Conservation (phyloP, 2,113 vertebrate genomes). For the Dromiciops gliroides region DNA sequence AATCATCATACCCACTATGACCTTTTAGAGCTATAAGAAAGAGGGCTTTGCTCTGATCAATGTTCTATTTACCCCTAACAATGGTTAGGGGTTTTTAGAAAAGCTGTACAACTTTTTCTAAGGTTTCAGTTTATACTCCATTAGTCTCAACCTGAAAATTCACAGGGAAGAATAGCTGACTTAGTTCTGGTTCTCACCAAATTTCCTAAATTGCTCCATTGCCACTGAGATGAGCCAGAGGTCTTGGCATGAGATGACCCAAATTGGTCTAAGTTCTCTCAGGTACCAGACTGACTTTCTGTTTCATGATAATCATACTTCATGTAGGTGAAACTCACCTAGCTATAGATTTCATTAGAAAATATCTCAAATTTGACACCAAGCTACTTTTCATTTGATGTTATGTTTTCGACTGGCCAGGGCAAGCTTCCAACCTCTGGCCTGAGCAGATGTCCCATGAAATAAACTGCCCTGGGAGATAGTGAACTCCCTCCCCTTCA, state of each 20-base stretch:
- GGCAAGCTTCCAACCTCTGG: neutral
- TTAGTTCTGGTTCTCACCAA: neutral
- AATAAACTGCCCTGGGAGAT: too few relatives aligned
- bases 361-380: neutral
- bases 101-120: slow-evolving; percentile 5
- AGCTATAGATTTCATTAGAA: slow-evolving; percentile 19
- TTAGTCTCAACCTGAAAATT: slow-evolving; percentile 60
- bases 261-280: neutral
- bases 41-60: neutral
- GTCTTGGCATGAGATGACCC: neutral
- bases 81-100: neutral
- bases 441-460: neutral
- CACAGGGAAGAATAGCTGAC: slow-evolving; percentile 42
- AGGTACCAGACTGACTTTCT: neutral
- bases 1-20: neutral
- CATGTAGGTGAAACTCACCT: neutral
- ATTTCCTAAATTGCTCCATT: slow-evolving; percentile 10
- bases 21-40: neutral
- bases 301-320: neutral
- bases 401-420: neutral
- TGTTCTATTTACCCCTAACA: neutral
- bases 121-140: slow-evolving; percentile 62
- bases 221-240: neutral
- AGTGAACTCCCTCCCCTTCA: neutral
- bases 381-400: slow-evolving; percentile 8